phyloP scores from a whole-genome alignment of 2,797 vertebrate genomes.

The Discoglossus pictus region DNA sequence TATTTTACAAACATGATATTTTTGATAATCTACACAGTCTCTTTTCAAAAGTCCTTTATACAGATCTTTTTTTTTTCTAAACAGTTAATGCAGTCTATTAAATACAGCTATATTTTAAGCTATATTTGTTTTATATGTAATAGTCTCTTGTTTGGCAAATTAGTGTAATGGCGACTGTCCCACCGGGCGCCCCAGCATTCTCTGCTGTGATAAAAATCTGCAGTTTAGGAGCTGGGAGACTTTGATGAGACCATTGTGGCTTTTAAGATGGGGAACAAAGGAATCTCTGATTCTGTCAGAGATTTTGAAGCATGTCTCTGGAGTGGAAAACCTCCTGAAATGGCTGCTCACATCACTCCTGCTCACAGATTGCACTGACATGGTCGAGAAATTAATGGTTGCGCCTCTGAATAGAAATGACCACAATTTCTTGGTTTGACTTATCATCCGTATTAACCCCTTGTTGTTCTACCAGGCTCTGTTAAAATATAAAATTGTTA shows the following conservation, averaged over 20 bases:
- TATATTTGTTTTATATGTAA: too few species aligned
- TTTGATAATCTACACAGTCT: too few species aligned
- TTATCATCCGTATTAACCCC: too few species aligned
- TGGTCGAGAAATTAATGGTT: slow-evolving; percentile 10
- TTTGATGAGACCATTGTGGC: background rate
- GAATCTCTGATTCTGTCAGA: slow-evolving; percentile 28
- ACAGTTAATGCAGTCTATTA: too few species aligned
- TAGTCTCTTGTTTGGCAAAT: too few species aligned
- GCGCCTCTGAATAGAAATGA: slow-evolving; percentile 14
- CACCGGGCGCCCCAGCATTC: background rate
- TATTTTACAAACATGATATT: too few species aligned
- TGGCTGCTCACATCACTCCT: slow-evolving; percentile 32
- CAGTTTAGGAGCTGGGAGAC: slow-evolving; percentile 3
- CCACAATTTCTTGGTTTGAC: too few species aligned
- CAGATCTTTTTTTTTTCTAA: too few species aligned
- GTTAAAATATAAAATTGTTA: too few species aligned
- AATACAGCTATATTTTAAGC: too few species aligned
- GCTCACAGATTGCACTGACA: slow-evolving; percentile 25
- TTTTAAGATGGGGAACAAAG: slow-evolving; percentile 30
- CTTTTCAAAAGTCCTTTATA: too few species aligned
- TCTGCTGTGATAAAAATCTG: slow-evolving; percentile 20
- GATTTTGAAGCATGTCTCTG: slow-evolving; percentile 21
- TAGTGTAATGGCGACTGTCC: background rate
- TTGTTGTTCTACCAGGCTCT: too few species aligned
- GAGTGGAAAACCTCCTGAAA: slow-evolving; percentile 29